phyloP scores from a whole-genome alignment of 2,888 invertebrate species.

The Acheta domesticus region DNA sequence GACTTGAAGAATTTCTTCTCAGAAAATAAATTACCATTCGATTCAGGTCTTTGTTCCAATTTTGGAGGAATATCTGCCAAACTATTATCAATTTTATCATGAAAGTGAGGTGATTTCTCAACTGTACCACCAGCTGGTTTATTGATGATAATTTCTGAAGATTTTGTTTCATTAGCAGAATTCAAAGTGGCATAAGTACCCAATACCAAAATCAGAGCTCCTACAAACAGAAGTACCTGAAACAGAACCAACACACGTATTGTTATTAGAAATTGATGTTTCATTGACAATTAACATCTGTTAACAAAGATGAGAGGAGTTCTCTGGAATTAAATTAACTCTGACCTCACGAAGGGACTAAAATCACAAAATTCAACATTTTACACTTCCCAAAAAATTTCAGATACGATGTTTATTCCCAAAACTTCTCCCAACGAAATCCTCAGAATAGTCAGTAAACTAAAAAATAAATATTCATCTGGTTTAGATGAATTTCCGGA shows the following conservation, averaged over 20 bases:
- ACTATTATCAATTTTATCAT: background rate
- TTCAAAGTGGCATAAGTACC: constrained; percentile 76
- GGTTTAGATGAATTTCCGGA: no score
- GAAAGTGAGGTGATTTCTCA: background rate
- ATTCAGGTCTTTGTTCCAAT: background rate
- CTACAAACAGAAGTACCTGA: constrained; percentile 74
- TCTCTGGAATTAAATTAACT: no score
- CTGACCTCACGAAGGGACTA: no score
- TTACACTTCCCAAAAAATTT: no score
- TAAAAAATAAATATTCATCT: no score
- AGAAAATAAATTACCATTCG: background rate
- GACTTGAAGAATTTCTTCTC: no score
- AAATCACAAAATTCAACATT: no score
- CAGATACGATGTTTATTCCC: no score
- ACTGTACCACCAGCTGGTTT: background rate
- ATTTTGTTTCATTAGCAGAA: constrained; percentile 42
- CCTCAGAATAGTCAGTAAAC: no score
- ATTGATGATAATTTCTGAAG: background rate
- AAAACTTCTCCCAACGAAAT: no score
- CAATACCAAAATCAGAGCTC: constrained; percentile 81
- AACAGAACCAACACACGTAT: constrained; percentile 40
- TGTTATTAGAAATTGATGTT: background rate
- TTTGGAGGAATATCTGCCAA: background rate
- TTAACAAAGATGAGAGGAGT: background rate
- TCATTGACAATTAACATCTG: background rate